phyloP scores from a whole-genome alignment of 2,113 vertebrate species.

The Hippocampus barbouri region DNA sequence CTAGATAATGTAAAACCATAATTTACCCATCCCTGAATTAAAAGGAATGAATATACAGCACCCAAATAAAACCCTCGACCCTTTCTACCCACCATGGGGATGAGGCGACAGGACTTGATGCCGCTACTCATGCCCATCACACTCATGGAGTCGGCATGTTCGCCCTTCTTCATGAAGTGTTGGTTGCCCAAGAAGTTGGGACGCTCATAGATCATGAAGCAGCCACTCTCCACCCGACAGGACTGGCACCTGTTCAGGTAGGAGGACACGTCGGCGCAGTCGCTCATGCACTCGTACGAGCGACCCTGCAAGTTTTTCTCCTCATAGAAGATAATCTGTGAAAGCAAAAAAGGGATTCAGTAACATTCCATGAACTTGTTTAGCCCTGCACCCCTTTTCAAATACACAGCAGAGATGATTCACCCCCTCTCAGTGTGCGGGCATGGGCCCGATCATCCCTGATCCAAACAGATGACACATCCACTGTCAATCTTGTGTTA shows the following conservation, averaged over 20 bases:
- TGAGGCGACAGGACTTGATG: conserved; percentile 69
- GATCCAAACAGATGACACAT: no score
- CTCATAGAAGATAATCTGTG: conserved; percentile 69
- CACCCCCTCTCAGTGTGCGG: no score
- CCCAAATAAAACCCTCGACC: not conserved
- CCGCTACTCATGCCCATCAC: conserved; percentile 56
- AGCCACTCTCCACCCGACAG: conserved; percentile 60
- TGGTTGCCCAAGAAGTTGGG: conserved; percentile 69
- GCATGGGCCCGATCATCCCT: no score
- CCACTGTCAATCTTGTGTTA: no score
- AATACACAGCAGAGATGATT: not conserved
- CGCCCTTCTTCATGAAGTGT: conserved; percentile 61
- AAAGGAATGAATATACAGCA: not conserved
- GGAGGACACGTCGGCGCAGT: conserved; percentile 61
- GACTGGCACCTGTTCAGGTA: conserved; percentile 61
- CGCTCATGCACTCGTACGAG: conserved; percentile 62
- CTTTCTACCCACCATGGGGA: conserved; percentile 55
- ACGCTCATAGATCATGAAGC: conserved; percentile 69
- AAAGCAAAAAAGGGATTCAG: not conserved
- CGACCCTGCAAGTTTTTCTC: conserved; percentile 69
- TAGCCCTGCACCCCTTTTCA: not conserved
- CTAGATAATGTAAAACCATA: not conserved
- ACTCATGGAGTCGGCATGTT: conserved; percentile 63
- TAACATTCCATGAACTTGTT: not conserved
- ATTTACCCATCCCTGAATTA: not conserved